Evolutionary conservation across 2,888 invertebrate genomes (phyloP).

Genomic region (Glyphotaelius pellucidus): DNA sequence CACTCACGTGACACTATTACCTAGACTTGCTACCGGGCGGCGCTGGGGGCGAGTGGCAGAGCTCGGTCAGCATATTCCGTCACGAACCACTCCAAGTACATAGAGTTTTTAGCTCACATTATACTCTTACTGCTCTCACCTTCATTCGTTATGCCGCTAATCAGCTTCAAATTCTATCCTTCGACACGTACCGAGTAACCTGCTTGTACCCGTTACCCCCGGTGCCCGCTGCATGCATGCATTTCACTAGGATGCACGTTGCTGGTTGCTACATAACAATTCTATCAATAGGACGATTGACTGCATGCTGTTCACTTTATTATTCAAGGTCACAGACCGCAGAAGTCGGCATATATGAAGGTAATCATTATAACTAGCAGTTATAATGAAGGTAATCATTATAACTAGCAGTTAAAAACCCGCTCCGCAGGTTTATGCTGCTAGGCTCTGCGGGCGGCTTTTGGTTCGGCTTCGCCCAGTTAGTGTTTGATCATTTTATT

Average conservation of each 20-base stretch:
- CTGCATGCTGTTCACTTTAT: background rate
- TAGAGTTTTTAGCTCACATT: slow-evolving; percentile 10
- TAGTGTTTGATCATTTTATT: too few species aligned
- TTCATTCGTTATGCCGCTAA: background rate
- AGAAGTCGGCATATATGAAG: background rate
- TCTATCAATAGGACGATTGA: background rate
- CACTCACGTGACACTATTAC: background rate
- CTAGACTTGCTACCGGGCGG: background rate
- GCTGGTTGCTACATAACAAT: too few species aligned
- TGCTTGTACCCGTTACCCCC: background rate
- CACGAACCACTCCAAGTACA: background rate
- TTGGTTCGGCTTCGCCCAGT: too few species aligned
- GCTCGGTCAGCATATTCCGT: slow-evolving; percentile 34
- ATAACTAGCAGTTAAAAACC: too few species aligned
- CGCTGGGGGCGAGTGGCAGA: background rate
- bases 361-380: too few species aligned
- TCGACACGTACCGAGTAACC: too few species aligned
- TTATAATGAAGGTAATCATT: too few species aligned
- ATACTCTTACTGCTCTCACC: background rate
- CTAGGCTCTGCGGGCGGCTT: too few species aligned
- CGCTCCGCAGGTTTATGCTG: too few species aligned
- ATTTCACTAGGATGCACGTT: too few species aligned
- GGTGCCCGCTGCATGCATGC: background rate
- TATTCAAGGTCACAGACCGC: too few species aligned
- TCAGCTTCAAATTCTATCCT: background rate